phyloP scores from a whole-genome alignment of 2,113 vertebrate genomes.

The Naja naja region DNA sequence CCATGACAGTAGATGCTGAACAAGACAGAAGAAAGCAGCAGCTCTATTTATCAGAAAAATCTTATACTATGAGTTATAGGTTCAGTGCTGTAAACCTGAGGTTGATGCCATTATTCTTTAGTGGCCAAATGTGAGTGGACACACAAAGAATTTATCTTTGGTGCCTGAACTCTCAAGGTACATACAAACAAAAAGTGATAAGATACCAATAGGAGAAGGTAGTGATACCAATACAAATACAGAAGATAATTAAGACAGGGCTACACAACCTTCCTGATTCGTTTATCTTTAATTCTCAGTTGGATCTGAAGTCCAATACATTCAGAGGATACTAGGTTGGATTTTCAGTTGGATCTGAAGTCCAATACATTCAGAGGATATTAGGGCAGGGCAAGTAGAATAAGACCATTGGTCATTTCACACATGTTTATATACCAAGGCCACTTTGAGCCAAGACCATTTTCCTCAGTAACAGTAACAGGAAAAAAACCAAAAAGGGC shows the following conservation, averaged over 20 bases:
- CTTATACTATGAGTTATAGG: not conserved
- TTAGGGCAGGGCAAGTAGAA: not conserved
- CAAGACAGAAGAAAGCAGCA: constrained; percentile 4
- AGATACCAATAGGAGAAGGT: not conserved
- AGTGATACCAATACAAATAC: not conserved
- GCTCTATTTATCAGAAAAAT: not conserved
- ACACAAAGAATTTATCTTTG: not conserved
- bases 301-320: too few species aligned
- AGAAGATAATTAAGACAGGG: not conserved
- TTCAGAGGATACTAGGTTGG: too few species aligned
- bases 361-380: not conserved
- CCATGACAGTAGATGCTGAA: constrained; percentile 4
- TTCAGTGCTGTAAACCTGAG: not conserved
- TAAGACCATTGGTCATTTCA: not conserved
- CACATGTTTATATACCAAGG: not conserved
- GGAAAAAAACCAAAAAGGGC: not conserved
- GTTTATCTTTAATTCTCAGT: not conserved
- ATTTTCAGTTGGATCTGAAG: not conserved
- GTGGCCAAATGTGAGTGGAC: not conserved
- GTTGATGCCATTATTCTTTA: not conserved
- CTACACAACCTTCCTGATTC: not conserved
- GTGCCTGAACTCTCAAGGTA: not conserved
- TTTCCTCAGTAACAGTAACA: not conserved
- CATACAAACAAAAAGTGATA: not conserved
- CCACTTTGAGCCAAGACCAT: not conserved